Conservation (phyloP, 2,797 vertebrate species). For the Gymnocypris eckloni region DNA sequence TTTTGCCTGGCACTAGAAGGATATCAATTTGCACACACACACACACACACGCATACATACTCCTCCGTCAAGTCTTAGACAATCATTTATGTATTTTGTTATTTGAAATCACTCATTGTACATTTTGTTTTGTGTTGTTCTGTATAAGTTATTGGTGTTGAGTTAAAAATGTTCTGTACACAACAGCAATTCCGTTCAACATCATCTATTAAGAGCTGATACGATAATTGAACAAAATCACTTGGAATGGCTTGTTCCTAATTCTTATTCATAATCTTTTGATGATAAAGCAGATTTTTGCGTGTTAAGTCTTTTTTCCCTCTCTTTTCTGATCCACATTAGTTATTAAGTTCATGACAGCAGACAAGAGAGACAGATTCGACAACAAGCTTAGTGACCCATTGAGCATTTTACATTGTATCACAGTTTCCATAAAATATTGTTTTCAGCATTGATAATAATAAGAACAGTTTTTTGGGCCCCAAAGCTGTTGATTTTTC, state of each 20-base stretch:
- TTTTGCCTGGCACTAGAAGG: slow-evolving; percentile 37
- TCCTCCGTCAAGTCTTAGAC: background rate
- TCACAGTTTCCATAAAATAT: background rate
- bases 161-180: slow-evolving; percentile 13
- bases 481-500: background rate
- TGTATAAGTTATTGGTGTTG: background rate
- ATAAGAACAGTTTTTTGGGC: background rate
- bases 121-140: background rate
- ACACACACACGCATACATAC: background rate
- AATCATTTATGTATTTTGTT: background rate
- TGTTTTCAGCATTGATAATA: background rate
- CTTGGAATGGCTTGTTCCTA: slow-evolving; percentile 7
- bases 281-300: background rate
- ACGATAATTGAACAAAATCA: background rate
- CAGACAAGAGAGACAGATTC: background rate
- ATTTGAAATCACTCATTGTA: background rate
- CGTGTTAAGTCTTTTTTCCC: background rate
- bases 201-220: background rate
- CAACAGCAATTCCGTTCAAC: background rate
- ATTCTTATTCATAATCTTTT: slow-evolving; percentile 6
- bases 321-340: background rate
- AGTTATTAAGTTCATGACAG: background rate
- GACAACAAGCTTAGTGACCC: background rate
- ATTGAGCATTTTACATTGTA: background rate
- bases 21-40: background rate